Base-by-base conservation (phyloP, 2,888 invertebrate species). In the Tuta absoluta region DNA sequence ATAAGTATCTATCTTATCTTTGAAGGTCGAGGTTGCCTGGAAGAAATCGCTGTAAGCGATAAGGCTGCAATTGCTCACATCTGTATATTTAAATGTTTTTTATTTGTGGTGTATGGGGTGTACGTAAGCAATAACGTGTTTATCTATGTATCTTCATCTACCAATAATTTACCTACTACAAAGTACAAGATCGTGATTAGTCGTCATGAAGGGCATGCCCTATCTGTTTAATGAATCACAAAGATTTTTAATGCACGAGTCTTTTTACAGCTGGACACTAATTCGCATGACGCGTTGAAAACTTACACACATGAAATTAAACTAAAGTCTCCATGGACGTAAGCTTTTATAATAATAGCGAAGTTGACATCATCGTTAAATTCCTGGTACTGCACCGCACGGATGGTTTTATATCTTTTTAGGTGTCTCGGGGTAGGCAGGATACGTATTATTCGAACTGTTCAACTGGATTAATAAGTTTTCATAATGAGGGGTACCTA, bases 351-450 rank as follows among this genome's bases (percentile, higher is more conserved):
- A 60, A 60, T 51, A 38, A 56, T 24, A 28, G 59, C 45, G 37
- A 60, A n/a, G 78, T 72, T 81, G 82, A 84, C 77, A 81, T 86
- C 85, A 85, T 79, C 77, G 63, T 57, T 62, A 68, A 64, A 68
- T 86, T 85, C 87, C 79, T 69, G 72, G 86, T 85, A 87, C 72
- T 75, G 69, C 66, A 66, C 67, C 56, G 56, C 66, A 66, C 67
- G 28, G 28, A 14, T 62, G 23, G 38, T 51, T 53, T 48, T 28
- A 28, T 61, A 24, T 48, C 48, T n/a, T 45, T 60, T 60, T 41
- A 56, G 56, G 56, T n/a, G n/a, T n/a, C n/a, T n/a, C n/a, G n/a
- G n/a, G n/a, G n/a, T n/a, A n/a, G n/a, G n/a, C n/a, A 28, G 28
- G 28, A 28, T 28, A 28, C 5, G 28, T 12, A 7, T 14, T 14